Conservation (phyloP, 1,140 invertebrate genomes). For the Cephus cinctus region DNA sequence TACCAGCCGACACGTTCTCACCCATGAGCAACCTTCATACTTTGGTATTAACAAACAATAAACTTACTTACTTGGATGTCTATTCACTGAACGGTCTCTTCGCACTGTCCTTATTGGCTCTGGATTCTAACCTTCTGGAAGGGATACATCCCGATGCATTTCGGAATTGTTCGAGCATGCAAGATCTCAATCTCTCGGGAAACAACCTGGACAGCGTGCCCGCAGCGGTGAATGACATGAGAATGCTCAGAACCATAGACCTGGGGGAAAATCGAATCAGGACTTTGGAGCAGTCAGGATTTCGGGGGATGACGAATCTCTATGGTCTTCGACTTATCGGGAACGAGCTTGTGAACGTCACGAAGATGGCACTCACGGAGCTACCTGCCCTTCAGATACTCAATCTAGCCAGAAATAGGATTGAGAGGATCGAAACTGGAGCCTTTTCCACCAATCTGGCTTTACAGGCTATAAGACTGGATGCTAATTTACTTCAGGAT, state of each 20-base stretch:
- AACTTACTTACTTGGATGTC: slow-evolving; percentile 70
- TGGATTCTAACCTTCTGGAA: slow-evolving; percentile 77
- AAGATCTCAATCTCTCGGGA: slow-evolving; percentile 79
- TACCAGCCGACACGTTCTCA: slow-evolving; percentile 76
- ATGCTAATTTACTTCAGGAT: slow-evolving; percentile 75
- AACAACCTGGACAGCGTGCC: slow-evolving; percentile 77
- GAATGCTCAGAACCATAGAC: slow-evolving; percentile 75
- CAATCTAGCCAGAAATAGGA: slow-evolving; percentile 80
- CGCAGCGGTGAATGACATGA: slow-evolving; percentile 71
- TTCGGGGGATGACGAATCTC: slow-evolving; percentile 76
- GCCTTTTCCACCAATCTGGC: slow-evolving; percentile 73
- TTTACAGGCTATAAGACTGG: slow-evolving; percentile 77
- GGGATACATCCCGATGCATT: slow-evolving; percentile 76
- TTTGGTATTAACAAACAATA: slow-evolving; percentile 75
- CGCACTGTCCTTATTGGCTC: slow-evolving; percentile 73
- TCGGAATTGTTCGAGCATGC: slow-evolving; percentile 75
- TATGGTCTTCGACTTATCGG: slow-evolving; percentile 77
- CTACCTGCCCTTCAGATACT: slow-evolving; percentile 74
- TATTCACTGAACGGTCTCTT: slow-evolving; percentile 78
- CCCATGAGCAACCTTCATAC: slow-evolving; percentile 82
- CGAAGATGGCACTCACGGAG: slow-evolving; percentile 68
- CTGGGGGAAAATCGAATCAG: slow-evolving; percentile 79
- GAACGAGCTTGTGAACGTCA: slow-evolving; percentile 78
- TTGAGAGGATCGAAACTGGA: slow-evolving; percentile 71
- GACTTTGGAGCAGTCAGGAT: slow-evolving; percentile 74